phyloP scores from a whole-genome alignment of 2,797 vertebrate genomes.

The Siniperca obscura region DNA sequence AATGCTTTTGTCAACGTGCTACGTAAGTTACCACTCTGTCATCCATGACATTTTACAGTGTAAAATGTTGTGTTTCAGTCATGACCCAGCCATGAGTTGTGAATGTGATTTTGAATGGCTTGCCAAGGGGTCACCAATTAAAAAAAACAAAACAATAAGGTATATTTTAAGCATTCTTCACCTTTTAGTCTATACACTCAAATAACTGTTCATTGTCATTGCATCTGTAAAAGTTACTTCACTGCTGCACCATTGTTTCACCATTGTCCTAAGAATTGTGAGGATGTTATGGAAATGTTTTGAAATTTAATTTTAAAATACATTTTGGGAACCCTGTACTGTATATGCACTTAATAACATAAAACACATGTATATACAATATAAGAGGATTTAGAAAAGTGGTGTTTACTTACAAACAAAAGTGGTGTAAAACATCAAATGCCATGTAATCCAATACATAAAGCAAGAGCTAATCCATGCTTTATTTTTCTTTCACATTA shows the following conservation, averaged over 20 bases:
- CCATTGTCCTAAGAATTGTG: neutral
- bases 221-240: neutral
- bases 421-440: neutral
- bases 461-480: neutral
- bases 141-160: neutral
- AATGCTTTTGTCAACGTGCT: slow-evolving; percentile 96
- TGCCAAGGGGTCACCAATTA: neutral
- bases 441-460: neutral
- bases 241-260: neutral
- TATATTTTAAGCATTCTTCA: neutral
- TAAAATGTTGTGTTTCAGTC: neutral
- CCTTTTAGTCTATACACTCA: neutral
- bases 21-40: slow-evolving; percentile 82
- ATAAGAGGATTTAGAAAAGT: neutral
- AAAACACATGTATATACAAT: neutral
- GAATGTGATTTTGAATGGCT: neutral
- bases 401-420: neutral
- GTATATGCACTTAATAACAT: neutral
- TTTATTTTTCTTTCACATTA: neutral
- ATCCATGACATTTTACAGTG: neutral
- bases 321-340: no score
- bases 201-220: neutral
- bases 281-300: neutral
- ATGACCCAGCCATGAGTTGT: neutral
- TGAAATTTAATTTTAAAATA: slow-evolving; percentile 7